Conservation (phyloP, 1,140 invertebrate genomes). For the Macrostomum lignano region DNA sequence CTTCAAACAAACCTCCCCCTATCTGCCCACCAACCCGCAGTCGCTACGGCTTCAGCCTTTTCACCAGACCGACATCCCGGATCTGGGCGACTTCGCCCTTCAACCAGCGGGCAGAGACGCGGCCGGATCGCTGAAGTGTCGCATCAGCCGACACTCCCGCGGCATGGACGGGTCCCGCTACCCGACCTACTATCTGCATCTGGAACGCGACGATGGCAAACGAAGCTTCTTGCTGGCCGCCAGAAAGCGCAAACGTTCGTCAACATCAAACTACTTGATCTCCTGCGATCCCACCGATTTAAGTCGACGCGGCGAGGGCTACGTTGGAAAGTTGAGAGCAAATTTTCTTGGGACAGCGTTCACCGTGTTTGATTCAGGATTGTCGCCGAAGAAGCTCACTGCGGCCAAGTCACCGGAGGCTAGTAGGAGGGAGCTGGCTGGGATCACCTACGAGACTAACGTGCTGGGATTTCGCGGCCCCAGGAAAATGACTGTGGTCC, state of each 20-base stretch:
- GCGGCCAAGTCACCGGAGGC: conserved; percentile 30
- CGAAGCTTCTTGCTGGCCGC: conserved; percentile 83
- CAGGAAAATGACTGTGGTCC: conserved; percentile 79
- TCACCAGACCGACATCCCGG: too few species aligned
- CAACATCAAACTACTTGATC: conserved; percentile 89
- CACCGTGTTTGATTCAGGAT: conserved; percentile 71
- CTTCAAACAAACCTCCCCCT: too few species aligned
- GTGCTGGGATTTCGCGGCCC: conserved; percentile 92
- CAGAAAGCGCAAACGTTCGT: conserved; percentile 81
- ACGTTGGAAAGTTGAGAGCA: conserved; percentile 63
- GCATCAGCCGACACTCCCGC: conserved; percentile 80
- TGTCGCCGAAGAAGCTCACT: conserved; percentile 40
- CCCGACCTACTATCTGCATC: conserved; percentile 86
- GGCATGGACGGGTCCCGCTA: conserved; percentile 86
- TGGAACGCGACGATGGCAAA: conserved; percentile 76
- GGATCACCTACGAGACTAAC: conserved; percentile 86
- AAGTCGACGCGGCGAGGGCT: conserved; percentile 63
- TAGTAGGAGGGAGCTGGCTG: conserved; percentile 66
- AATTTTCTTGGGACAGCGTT: conserved; percentile 89
- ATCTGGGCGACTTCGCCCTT: too few species aligned
- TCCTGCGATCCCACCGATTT: conserved; percentile 91
- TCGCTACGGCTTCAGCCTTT: too few species aligned
- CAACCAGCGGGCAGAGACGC: too few species aligned
- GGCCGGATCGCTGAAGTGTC: conserved; percentile 61
- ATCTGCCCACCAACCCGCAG: too few species aligned